Conservation (phyloP, 2,113 vertebrate species). For the Otis tarda region DNA sequence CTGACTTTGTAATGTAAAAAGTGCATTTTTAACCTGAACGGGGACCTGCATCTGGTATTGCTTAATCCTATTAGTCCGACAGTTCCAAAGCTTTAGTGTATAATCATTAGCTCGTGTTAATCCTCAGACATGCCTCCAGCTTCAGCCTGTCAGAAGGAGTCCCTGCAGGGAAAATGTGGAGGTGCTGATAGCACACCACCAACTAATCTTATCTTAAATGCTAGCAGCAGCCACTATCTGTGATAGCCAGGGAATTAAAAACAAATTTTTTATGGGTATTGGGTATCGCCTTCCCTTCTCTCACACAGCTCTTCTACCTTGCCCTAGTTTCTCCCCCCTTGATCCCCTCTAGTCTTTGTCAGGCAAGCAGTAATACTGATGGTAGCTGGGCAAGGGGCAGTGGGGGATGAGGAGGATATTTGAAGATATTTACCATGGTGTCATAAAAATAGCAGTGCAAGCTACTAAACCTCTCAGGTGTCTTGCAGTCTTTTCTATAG, state of each 20-base stretch:
- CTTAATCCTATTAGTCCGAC: slow-evolving; percentile 92
- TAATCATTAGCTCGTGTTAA: slow-evolving; percentile 91
- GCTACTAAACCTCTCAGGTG: slow-evolving; percentile 62
- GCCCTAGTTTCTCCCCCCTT: slow-evolving; percentile 67
- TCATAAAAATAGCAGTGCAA: slow-evolving; percentile 56
- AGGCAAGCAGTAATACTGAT: slow-evolving; percentile 31
- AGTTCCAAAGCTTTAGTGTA: slow-evolving; percentile 92
- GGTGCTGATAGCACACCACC: slow-evolving; percentile 85
- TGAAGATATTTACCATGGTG: slow-evolving; percentile 64
- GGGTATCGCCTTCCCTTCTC: slow-evolving; percentile 55
- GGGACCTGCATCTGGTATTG: slow-evolving; percentile 89
- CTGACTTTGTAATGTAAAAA: slow-evolving; percentile 94
- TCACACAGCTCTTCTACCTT: slow-evolving; percentile 53
- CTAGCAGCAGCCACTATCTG: slow-evolving; percentile 85
- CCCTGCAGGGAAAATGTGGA: slow-evolving; percentile 89
- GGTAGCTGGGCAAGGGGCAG: slow-evolving; percentile 45
- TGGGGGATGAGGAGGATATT: background rate
- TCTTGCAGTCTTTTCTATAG: slow-evolving; percentile 59
- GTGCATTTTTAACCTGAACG: slow-evolving; percentile 91
- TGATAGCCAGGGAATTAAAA: slow-evolving; percentile 87
- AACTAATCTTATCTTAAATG: slow-evolving; percentile 91
- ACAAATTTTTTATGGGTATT: slow-evolving; percentile 82
- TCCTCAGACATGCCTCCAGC: slow-evolving; percentile 88
- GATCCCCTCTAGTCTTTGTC: slow-evolving; percentile 48
- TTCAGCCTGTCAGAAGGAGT: slow-evolving; percentile 87